Percentiles rank a stretch among this genome's conserved stretches.
Conservation (phyloP, 1,140 invertebrate species). For the Drosophila sucinea region DNA sequence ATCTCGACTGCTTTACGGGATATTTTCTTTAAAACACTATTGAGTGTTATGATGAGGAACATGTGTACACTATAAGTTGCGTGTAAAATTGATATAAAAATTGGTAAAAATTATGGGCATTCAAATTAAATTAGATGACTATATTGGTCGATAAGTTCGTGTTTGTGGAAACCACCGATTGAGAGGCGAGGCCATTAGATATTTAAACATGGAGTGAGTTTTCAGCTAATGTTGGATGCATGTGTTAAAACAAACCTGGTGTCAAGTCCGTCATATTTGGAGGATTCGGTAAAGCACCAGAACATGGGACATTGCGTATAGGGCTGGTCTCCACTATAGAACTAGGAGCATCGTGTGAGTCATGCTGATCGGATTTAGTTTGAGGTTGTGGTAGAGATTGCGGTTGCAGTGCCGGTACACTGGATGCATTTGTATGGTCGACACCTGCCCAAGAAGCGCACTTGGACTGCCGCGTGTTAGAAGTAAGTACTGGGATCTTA, state of each 20-base stretch:
- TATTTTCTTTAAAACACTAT: too few species aligned
- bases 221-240: neutral
- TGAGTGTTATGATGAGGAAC: too few species aligned
- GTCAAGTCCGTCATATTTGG: slow-evolving; percentile 82
- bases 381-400: slow-evolving; percentile 8
- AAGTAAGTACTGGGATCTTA: slow-evolving; percentile 75
- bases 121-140: too few species aligned
- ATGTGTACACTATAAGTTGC: too few species aligned
- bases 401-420: slow-evolving; percentile 10
- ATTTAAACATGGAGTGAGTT: too few species aligned
- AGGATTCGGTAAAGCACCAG: slow-evolving; percentile 56
- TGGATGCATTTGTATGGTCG: slow-evolving; percentile 48
- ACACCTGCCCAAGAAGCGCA: slow-evolving; percentile 85
- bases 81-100: too few species aligned
- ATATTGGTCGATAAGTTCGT: too few species aligned
- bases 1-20: too few species aligned
- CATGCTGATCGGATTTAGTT: slow-evolving; percentile 27
- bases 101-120: too few species aligned
- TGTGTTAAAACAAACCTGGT: slow-evolving; percentile 79
- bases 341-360: slow-evolving; percentile 15
- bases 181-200: too few species aligned
- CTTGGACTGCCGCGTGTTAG: slow-evolving; percentile 83
- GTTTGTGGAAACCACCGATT: too few species aligned
- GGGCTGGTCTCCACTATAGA: slow-evolving; percentile 29
- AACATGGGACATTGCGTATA: slow-evolving; percentile 27